These are phyloP conservation scores for Sinodicranocentrus sp. DNA, from an alignment of 2,888 invertebrate species.

Conservation along the genomic window DNA sequence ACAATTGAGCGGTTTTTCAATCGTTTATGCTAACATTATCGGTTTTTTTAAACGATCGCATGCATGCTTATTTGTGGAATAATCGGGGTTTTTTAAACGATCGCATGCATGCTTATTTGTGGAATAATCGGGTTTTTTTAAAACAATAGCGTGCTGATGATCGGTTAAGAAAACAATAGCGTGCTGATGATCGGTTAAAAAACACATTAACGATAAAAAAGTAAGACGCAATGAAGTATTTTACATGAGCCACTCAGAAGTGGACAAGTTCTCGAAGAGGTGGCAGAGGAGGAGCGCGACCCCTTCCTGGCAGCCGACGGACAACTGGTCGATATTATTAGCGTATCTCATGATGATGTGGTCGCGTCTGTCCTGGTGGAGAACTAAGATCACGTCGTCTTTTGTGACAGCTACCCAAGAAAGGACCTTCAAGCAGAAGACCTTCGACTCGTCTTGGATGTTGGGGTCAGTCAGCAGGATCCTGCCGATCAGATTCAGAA, in stretches of 20 bases:
- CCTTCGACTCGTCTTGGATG: slow-evolving; percentile 81
- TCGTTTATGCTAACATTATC: no score
- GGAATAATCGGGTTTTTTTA: no score
- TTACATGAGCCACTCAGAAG: slow-evolving; percentile 91
- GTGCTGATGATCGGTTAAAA: background rate
- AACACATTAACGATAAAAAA: background rate
- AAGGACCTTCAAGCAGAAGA: slow-evolving; percentile 85
- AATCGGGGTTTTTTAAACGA: no score
- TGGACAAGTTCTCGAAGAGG: slow-evolving; percentile 91
- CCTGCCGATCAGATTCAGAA: slow-evolving; percentile 88
- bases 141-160: no score
- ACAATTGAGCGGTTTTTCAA: background rate
- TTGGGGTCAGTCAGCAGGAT: slow-evolving; percentile 74
- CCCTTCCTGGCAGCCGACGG: slow-evolving; percentile 87
- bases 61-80: no score
- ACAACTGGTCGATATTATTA: slow-evolving; percentile 87
- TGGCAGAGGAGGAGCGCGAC: slow-evolving; percentile 91
- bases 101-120: no score
- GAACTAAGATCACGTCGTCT: slow-evolving; percentile 91
- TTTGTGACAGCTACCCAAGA: slow-evolving; percentile 86
- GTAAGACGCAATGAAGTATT: no score
- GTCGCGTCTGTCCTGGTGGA: slow-evolving; percentile 93
- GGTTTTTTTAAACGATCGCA: no score
- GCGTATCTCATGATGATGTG: slow-evolving; percentile 94
- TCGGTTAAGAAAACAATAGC: no score